Conservation (phyloP, 2,797 vertebrate genomes). For the Esox masquinongy region DNA sequence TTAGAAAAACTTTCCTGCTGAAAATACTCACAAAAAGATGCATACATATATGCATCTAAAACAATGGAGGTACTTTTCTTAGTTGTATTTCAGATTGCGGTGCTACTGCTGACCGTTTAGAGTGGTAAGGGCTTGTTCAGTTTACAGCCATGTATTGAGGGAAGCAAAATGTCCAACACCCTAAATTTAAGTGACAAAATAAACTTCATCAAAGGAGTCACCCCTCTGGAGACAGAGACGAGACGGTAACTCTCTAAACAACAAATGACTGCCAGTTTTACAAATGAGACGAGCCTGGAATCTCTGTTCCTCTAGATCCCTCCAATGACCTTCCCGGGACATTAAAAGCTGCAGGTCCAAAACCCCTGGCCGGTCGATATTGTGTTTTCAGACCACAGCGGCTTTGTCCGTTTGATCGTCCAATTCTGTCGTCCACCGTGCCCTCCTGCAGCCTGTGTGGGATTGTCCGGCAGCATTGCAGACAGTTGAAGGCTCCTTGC, state of each 20-base stretch:
- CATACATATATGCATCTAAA: too few relatives aligned
- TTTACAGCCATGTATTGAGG: neutral
- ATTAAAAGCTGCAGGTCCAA: slow-evolving; percentile 61
- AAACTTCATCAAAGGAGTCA: slow-evolving; percentile 26
- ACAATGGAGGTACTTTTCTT: neutral
- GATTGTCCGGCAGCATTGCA: slow-evolving; percentile 50
- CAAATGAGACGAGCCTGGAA: neutral
- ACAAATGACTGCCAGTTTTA: neutral
- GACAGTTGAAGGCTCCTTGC: slow-evolving; percentile 66
- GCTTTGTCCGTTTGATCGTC: slow-evolving; percentile 69
- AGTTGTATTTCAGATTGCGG: neutral
- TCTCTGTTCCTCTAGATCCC: neutral
- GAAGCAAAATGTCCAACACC: neutral
- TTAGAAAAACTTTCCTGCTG: too few relatives aligned
- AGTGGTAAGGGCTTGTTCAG: neutral
- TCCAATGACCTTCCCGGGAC: slow-evolving; percentile 49
- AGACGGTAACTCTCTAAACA: neutral
- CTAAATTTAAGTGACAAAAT: slow-evolving; percentile 5
- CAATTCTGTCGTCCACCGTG: slow-evolving; percentile 51
- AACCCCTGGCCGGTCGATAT: slow-evolving; percentile 56
- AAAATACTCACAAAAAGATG: too few relatives aligned
- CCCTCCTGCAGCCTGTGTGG: slow-evolving; percentile 35
- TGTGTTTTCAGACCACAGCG: slow-evolving; percentile 64
- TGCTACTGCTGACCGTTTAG: neutral
- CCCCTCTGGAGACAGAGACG: neutral